These are phyloP conservation scores for Apocheima hispidaria DNA, from an alignment of 2,888 invertebrate species.

Conservation along the genomic window DNA sequence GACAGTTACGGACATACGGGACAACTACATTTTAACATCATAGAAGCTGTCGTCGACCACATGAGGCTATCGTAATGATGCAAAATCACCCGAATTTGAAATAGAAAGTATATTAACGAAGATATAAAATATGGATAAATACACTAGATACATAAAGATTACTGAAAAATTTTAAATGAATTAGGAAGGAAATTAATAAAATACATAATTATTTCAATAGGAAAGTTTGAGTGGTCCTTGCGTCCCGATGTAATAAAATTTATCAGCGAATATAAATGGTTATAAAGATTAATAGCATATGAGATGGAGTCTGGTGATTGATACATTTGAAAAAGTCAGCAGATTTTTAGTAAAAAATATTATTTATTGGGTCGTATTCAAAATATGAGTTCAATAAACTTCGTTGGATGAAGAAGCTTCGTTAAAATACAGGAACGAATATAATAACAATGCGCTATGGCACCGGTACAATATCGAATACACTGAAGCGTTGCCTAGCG, in stretches of 20 bases:
- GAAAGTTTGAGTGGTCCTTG: slow-evolving; percentile 94
- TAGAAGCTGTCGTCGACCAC: slow-evolving; percentile 70
- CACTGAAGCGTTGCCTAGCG: slow-evolving; percentile 72
- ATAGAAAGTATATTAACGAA: slow-evolving; percentile 51
- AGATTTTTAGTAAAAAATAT: slow-evolving; percentile 32
- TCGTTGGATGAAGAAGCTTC: slow-evolving; percentile 69
- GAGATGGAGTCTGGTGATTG: slow-evolving; percentile 21
- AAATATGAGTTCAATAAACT: slow-evolving; percentile 45
- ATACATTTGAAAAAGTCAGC: slow-evolving; percentile 36
- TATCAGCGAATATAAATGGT: slow-evolving; percentile 47
- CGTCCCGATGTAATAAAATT: slow-evolving; percentile 73
- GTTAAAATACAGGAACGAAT: slow-evolving; percentile 54
- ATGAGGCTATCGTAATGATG: slow-evolving; percentile 61
- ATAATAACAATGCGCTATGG: slow-evolving; percentile 68
- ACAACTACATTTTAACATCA: slow-evolving; percentile 58
- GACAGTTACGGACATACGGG: slow-evolving; percentile 70
- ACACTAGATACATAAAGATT: slow-evolving; percentile 56
- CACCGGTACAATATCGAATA: slow-evolving; percentile 75
- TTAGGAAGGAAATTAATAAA: slow-evolving; percentile 58
- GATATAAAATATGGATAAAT: slow-evolving; percentile 39
- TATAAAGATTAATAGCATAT: slow-evolving; percentile 32
- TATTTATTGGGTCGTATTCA: slow-evolving; percentile 32
- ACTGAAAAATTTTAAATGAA: slow-evolving; percentile 55
- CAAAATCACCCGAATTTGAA: slow-evolving; percentile 64
- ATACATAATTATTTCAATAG: slow-evolving; percentile 73